Base-by-base conservation (phyloP, 2,113 vertebrate genomes). In the Climacteris rufus region DNA sequence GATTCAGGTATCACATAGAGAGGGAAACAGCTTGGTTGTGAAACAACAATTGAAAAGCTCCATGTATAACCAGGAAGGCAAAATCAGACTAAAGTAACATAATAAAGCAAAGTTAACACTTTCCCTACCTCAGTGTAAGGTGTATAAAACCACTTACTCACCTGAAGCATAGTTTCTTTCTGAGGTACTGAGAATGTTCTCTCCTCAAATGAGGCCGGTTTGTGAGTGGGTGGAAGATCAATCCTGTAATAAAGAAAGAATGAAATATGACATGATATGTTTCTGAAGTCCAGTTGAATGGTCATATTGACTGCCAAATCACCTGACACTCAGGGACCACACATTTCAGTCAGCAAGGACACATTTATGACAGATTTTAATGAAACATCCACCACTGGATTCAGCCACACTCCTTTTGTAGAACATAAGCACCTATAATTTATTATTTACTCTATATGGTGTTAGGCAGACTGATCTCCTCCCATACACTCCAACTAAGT, bases 151-250 rank as follows among this genome's bases (percentile, higher is more conserved):
- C 31, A 66, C 22, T 78, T 70, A 90, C 79, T 92, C 97, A 98
- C 98, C 97, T 98, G 95, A 94, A 95, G 95, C 30, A 97, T 87
- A 93, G 87, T 61, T 87, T 98, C 96, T 89, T 97, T 98, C 78
- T 96, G 97, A 70, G 96, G 88, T 37, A 94, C 47, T 84, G 97
- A 66, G 27, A 90, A 82, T 6, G 89, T 61, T 83, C 83, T 94
- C 79, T 98, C 97, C 74, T 97, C 97, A 90, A 95, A 97, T 6
- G 89, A 44, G 63, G 96, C 80, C 86, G 97, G 98, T 92, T 98
- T 98, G 65, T 98, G 98, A 94, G 97, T 98, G 68, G 98, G 97
- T 45, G 98, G 98, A 90, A 98, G 98, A 93, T 98, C 98, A 79
- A 98, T 98, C 91, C 98, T 98, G 87, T 31, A 90, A 90, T 63